Conservation (phyloP, 2,113 vertebrate species). For the Caranx ignobilis region DNA sequence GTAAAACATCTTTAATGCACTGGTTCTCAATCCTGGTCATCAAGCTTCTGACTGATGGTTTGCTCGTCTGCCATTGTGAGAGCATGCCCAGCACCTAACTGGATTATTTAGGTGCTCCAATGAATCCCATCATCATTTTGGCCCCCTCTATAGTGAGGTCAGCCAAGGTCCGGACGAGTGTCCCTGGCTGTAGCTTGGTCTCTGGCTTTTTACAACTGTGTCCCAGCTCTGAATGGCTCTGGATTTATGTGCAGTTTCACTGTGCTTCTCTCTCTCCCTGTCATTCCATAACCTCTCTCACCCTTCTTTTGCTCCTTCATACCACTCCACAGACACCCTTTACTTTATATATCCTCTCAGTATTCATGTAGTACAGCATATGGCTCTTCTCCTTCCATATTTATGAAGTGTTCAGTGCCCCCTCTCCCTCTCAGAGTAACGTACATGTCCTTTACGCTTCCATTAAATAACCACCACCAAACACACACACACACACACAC, state of each 20-base stretch:
- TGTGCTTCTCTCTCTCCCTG: constrained; percentile 9
- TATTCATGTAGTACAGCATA: constrained; percentile 41
- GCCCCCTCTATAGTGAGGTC: constrained; percentile 15
- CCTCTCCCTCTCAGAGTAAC: constrained; percentile 16
- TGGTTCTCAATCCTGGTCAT: not conserved
- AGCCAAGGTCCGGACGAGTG: constrained; percentile 23
- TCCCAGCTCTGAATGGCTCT: constrained; percentile 23
- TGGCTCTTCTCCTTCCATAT: constrained; percentile 40
- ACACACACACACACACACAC: not conserved
- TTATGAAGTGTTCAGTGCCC: constrained; percentile 43
- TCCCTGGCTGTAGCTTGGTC: constrained; percentile 15
- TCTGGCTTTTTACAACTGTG: constrained; percentile 17
- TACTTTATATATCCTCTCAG: constrained; percentile 40
- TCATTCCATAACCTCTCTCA: constrained; percentile 20
- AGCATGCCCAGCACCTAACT: not conserved
- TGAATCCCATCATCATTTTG: constrained; percentile 35
- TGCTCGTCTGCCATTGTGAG: not conserved
- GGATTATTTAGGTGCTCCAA: constrained; percentile 19
- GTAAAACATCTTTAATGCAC: not conserved
- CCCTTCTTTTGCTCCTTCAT: not conserved
- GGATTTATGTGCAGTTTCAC: constrained; percentile 45
- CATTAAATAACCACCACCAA: not conserved
- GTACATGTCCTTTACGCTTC: constrained; percentile 45
- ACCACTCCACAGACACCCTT: not conserved
- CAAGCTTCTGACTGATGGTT: constrained; percentile 7